Evolutionary conservation across 53 echinoderm and acorn worm genomes (phyloP).

Genomic region (Stichopus horrens): DNA sequence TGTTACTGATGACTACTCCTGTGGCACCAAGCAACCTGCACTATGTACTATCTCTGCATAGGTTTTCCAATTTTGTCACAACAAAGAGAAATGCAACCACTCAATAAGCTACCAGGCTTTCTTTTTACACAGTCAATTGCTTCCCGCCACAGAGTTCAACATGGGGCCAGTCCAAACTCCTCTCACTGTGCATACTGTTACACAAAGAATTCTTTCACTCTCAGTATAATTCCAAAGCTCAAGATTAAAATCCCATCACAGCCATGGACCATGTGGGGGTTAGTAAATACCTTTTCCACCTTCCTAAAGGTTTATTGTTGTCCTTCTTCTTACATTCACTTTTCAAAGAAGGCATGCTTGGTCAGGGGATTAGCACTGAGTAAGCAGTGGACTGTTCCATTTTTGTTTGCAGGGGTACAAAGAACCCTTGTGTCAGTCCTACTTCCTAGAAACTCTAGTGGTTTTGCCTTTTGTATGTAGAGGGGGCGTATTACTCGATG

Average conservation of each 20-base stretch:
- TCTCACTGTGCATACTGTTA: not conserved
- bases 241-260: conserved; percentile 41
- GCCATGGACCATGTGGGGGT: conserved; percentile 22
- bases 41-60: not conserved
- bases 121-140: not conserved
- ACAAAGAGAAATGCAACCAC: conserved; percentile 26
- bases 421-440: not conserved
- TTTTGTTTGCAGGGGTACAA: not conserved
- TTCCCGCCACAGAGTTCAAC: conserved; percentile 44
- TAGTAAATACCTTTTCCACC: conserved; percentile 26
- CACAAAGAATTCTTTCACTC: conserved; percentile 43
- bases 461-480: conserved; percentile 17
- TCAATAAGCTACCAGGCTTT: conserved; percentile 27
- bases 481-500: not conserved
- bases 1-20: not conserved
- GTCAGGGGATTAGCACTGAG: conserved; percentile 43
- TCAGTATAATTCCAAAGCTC: conserved; percentile 14
- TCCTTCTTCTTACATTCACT: not conserved
- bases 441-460: not conserved
- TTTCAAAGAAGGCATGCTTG: conserved; percentile 22
- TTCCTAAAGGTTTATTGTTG: not conserved
- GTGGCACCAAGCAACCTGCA: not conserved
- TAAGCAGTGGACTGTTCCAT: conserved; percentile 41
- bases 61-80: conserved; percentile 11
- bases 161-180: conserved; percentile 12